phyloP scores from a whole-genome alignment of 2,797 vertebrate genomes.

The Parauchenoglanis ngamensis region DNA sequence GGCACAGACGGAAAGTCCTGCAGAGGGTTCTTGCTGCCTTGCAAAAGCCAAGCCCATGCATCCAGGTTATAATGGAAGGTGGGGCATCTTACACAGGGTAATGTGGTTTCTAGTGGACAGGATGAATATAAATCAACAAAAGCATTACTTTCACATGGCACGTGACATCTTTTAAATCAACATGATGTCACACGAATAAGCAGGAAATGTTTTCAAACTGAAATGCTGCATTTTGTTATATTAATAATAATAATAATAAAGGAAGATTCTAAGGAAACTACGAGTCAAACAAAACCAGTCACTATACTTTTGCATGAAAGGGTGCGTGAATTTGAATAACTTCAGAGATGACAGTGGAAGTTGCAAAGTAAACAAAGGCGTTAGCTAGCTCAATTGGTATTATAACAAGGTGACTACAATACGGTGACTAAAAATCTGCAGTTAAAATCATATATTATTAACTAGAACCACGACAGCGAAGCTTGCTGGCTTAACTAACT shows the following conservation, averaged over 20 bases:
- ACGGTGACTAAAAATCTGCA: neutral
- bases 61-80: conserved; percentile 64
- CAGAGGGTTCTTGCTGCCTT: conserved; percentile 60
- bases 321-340: neutral
- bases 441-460: neutral
- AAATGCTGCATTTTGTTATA: neutral
- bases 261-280: neutral
- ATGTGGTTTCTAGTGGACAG: conserved; percentile 21
- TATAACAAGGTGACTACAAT: neutral
- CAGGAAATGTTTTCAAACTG: neutral
- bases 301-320: neutral
- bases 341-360: neutral
- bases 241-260: neutral
- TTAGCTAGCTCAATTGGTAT: neutral
- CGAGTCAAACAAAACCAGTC: neutral
- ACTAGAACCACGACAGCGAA: neutral
- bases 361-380: neutral
- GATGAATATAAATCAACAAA: conserved; percentile 10
- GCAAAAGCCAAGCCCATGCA: conserved; percentile 68
- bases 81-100: conserved; percentile 12
- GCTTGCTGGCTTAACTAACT: neutral
- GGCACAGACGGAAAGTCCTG: neutral
- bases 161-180: neutral
- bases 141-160: neutral
- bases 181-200: neutral